Evolutionary conservation across 1,140 invertebrate species (phyloP), one percentile per base, ranked within the genome.

Genomic region (Dendroctonus valens): DNA sequence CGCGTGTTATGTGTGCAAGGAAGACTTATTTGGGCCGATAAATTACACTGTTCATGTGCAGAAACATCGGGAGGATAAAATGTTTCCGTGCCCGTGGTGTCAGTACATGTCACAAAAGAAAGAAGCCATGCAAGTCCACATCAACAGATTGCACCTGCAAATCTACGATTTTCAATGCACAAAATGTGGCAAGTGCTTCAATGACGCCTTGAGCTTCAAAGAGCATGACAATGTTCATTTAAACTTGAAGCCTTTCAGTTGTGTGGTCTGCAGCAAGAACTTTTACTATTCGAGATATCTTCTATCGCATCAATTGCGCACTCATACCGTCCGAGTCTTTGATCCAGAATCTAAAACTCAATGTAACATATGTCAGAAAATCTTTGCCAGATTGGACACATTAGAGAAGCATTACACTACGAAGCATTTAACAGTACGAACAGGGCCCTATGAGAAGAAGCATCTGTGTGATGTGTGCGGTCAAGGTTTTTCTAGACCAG

Each of bases 171-270:
- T 80, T 54, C 73, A 80, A 0, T 83, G 82, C 65, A 77, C 76
- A 52, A 72, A 80, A 6, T 84, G 83, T 71, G 81, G 80, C 0
- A 83, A 83, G 73, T 80, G 79, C 0, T 83, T 83, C 72, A 72
- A 71, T 51, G 73, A 75, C 26, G 67, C 67, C 7, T 51, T 69
- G 8, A 67, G 70, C 5, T 75, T 71, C 46, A 75, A 72, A 39
- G 84, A 86, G 67, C 86, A 89, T 55, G 79, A 85, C 65, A 84
- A 88, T 70, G 86, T 85, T 2, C 82, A 89, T 8, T 85, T 85
- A 0, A 86, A 89, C 0, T 87, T 91, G 69, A 84, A 86, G 71
- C 84, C 87, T 0, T 86, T 85, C 70, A 78, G 78, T 38, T 90
- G 89, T 71, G 82, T 84, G 46, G 79, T 86, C 1, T 90, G 88